Evolutionary conservation across 2,113 vertebrate species (phyloP).

Genomic region (Cottus gobio): DNA sequence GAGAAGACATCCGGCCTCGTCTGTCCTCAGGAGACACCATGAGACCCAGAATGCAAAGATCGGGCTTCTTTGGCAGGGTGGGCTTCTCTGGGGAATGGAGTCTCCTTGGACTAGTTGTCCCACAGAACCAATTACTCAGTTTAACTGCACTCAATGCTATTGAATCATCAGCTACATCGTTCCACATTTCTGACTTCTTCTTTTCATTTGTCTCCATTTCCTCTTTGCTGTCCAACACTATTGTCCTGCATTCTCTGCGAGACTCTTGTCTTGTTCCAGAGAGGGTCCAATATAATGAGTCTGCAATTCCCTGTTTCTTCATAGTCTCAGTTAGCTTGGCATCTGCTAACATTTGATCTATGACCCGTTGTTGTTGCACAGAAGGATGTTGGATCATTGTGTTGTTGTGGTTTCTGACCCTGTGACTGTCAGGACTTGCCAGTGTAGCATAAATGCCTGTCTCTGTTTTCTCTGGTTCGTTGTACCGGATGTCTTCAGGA

Average conservation of each 20-base stretch:
- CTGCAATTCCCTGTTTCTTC: background rate
- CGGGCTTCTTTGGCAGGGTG: constrained; percentile 75
- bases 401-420: background rate
- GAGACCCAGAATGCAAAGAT: constrained; percentile 62
- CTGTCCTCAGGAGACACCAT: background rate
- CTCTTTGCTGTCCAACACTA: background rate
- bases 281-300: background rate
- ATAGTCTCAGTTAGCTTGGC: background rate
- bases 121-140: background rate
- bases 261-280: background rate
- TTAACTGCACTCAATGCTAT: background rate
- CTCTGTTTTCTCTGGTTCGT: background rate
- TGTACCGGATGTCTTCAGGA: background rate
- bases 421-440: constrained; percentile 25
- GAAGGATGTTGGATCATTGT: background rate
- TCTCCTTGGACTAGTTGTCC: background rate
- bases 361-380: background rate
- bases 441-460: background rate
- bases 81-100: constrained; percentile 49
- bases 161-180: background rate
- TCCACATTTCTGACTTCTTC: background rate
- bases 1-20: background rate
- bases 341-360: background rate
- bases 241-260: background rate
- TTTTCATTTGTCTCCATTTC: background rate